Base-by-base conservation (phyloP, 2,797 vertebrate species). In the Macrochelys suwanniensis region DNA sequence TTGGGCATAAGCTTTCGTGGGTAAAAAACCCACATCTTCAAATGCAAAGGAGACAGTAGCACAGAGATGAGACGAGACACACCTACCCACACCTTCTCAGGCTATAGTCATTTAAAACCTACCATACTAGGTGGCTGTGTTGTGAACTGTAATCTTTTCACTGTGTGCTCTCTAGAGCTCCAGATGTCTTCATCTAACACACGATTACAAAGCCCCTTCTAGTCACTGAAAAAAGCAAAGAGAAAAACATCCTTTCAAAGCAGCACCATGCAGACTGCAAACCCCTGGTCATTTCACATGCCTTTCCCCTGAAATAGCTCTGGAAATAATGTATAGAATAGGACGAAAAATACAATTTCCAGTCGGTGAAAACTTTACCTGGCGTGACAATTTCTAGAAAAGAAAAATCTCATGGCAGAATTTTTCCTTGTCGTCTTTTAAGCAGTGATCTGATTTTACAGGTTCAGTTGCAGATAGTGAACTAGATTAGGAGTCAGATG, bases 201-300 rank as follows among this genome's bases (percentile, higher is more conserved):
- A 68, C 33, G 85, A 86, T 6, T 3, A 82, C 89, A 92, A 65
- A 76, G 84, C 50, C 50, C 89, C 57, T 78, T 90, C 47, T 61
- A 88, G 37, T 89, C 92, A 89, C 59, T 42, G 78, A 53, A 91
- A 84, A 82, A 92, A 94, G 77, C 82, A 87, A 87, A 95, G 84
- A 23, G 8, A 49, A 11, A 12, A 80, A 88, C 80, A 83, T 54
- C 89, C 80, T 93, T 96, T 90, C 80, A 54, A 57, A 90, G 85
- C 19, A 56, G 65, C 89, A 87, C 89, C 85, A 28, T 13, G 45
- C 53, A 95, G 91, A 90, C 71, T 95, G 85, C 61, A 87, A 88
- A 78, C 0, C 2, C 87, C 51, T 91, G 71, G 1, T 53, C 71
- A 56, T 84, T 89, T 37, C 37, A 21, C 21, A 71, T 37, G 42